phyloP scores from a whole-genome alignment of 2,888 invertebrate species.

The Ganaspis brasiliensis region DNA sequence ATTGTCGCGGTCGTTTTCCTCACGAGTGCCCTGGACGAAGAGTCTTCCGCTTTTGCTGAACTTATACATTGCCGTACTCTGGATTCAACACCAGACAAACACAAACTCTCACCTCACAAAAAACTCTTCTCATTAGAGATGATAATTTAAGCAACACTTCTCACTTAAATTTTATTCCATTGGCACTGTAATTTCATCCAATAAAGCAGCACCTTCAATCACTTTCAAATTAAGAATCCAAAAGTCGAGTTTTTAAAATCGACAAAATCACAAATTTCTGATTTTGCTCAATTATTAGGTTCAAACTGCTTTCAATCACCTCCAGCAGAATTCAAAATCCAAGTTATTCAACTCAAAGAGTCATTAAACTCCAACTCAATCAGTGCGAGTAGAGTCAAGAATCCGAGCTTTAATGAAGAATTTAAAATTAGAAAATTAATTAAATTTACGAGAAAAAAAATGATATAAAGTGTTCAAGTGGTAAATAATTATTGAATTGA shows the following conservation, averaged over 20 bases:
- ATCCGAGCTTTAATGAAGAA: not conserved
- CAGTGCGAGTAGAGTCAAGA: not conserved
- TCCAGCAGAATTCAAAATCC: no score
- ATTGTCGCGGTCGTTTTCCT: conserved; percentile 84
- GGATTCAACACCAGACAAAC: not conserved
- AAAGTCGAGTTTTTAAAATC: no score
- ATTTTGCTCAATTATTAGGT: no score
- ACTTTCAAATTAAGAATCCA: no score
- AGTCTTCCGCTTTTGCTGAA: conserved; percentile 89
- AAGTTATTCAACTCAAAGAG: no score
- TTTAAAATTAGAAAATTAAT: not conserved
- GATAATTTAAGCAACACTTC: not conserved
- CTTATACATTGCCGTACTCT: conserved; percentile 87
- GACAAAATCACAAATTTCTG: no score
- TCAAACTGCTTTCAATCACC: no score
- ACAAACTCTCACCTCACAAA: conserved; percentile 22
- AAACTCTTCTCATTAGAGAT: not conserved
- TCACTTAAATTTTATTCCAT: conserved; percentile 20
- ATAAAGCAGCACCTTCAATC: no score
- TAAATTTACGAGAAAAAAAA: no score
- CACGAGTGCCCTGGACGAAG: conserved; percentile 89
- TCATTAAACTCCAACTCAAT: not conserved
- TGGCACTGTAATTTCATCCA: conserved; percentile 1
- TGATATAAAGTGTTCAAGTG: no score
- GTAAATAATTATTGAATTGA: no score